Evolutionary conservation across 2,113 vertebrate species (phyloP), one percentile per base, ranked within the genome.

Genomic region (Poeciliopsis occidentalis): DNA sequence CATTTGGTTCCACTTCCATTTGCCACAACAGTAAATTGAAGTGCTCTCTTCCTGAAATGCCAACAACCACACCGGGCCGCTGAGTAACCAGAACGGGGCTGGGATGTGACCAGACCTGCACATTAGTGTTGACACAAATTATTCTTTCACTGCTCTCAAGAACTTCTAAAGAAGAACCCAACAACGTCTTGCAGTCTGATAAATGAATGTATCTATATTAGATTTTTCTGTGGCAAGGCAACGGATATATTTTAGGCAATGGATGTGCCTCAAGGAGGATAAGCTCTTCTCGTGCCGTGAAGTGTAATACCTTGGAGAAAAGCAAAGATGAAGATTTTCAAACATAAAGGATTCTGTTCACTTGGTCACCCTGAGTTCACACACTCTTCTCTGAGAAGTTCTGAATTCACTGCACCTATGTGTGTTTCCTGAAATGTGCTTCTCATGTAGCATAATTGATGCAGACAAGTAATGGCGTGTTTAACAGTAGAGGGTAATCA

Each of bases 31-130:
- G 29, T 44, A 60, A 80, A 69, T 84, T 67, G 37, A 81, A 85
- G 80, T 76, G 82, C 71, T 86, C 73, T 75, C 34, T 68, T 60
- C 73, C 17, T 27, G 26, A 80, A 88, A 85, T 19, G 74, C 74
- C 73, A 78, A 60, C 11, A 75, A 71, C 41, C 63, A 64, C 60
- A 71, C 34, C 34, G 62, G 67, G 73, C 47, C 67, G 72, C 69
- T 70, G 69, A 84, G 86, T 69, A 62, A 75, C 83, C 17, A 68
- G 65, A 67, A 64, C 37, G 2, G 24, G 61, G 51, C 39, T 13
- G 39, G 76, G 75, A 84, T 87, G 71, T 82, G 87, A 90, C 80
- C 85, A 88, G 84, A 88, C 81, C 79, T 76, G 77, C 75, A 77
- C 39, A 12, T 60, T 79, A 69, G 10, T 78, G 72, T 78, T 78